Base-by-base conservation (phyloP, 2,797 vertebrate genomes). In the Tympanoctomys barrerae region DNA sequence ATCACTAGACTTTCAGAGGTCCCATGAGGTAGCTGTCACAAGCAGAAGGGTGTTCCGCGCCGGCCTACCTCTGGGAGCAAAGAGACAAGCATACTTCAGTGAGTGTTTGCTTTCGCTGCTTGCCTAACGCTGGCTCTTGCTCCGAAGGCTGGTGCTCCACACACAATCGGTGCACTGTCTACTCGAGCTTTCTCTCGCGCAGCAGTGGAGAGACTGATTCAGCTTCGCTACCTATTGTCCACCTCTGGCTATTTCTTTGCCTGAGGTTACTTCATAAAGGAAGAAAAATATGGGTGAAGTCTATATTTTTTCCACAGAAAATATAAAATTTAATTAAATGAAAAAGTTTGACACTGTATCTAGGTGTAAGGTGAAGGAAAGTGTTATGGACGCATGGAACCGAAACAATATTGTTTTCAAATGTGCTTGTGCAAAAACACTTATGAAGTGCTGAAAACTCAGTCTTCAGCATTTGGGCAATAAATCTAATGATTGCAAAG, bases 301-400 rank as follows among this genome's bases (percentile, higher is more conserved):
- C 22, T 79, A 42, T 79, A 64, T 73, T 87, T 89, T 70, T 31
- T 75, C 21, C 71, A 66, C 14, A 88, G 24, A 87, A 85, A 87
- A 78, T 66, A 46, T 31, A 28, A 92, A 24, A 85, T 33, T 61
- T 33, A 90, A 93, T 90, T 75, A 13, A 46, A 54, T 31, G 31
- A 71, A 96, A 93, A 92, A n/a, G 2, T 54, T 85, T 95, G 70
- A 70, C 46, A 94, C 79, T 75, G 57, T 82, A 4, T 54, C 26
- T 52, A 42, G 11, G 31, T 87, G 33, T 70, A 93, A 80, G 33
- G 71, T 90, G 87, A 94, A 16, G 93, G 64, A 64, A 95, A 90
- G 90, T 36, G 7, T 88, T 83, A 73, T 31, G 42, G 11, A 83
- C 12, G 0, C 36, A 75, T 59, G 62, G 28, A 33, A 61, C 0